Evolutionary conservation across 2,113 vertebrate species (phyloP), one percentile per base, ranked within the genome.

Genomic region (Gopherus flavomarginatus): DNA sequence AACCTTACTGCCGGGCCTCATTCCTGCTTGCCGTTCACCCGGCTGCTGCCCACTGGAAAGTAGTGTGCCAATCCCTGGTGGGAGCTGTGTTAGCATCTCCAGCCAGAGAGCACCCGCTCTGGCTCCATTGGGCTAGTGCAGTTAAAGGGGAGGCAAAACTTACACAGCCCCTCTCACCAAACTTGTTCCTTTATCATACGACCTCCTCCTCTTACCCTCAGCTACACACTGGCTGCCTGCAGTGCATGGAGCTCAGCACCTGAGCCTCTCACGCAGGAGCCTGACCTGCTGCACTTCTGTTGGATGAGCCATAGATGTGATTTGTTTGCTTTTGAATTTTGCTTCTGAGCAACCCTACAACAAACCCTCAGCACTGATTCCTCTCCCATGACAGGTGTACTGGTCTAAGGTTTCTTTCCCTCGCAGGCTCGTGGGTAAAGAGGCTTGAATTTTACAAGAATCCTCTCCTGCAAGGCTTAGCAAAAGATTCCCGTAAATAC

Each of bases 41-140:
- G 2, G 31, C 31, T 65, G 31, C 62, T 16, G 62, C 1, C 62
- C 16, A 31, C 2, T 11, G 56, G 56, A 57, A 57, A 57, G 56
- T 11, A 11, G 24, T 9, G 54, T 26, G 54, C 54, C 54, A 26
- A 24, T 56, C 54, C 54, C 9, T 11, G 56, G 22, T 10, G 26
- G 11, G 26, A 27, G 11, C 14, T 9, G 7, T 1, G 85, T 24
- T 22, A 21, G 21, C 0, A 0, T 8, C 17, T 49, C 84, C 4
- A 2, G 11, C 13, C 21, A 21, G 9, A n/a, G 62, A 16, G 56
- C 56, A 17, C 13, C 62, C 6, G 6, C 62, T 35, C 29, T 16
- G 29, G 14, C 29, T 4, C 6, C 12, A 1, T 17, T 2, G 65
- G 8, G 31, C 38, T 77, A 75, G 21, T 24, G 72, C 17, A 72